Conservation (phyloP, 2,888 invertebrate genomes). For the Gymnoscelis rufifasciata region DNA sequence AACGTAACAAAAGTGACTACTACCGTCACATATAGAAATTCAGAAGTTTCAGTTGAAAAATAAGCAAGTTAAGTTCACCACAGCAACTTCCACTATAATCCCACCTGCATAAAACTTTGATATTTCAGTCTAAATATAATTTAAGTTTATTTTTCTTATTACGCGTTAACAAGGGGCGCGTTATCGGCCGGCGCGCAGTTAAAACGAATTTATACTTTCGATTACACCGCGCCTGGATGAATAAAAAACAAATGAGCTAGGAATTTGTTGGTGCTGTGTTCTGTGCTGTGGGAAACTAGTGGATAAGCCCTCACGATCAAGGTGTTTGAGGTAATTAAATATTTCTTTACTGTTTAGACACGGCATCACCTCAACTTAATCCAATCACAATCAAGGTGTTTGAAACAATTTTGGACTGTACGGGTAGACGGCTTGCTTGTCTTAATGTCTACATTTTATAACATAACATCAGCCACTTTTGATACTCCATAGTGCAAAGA, state of each 20-base stretch:
- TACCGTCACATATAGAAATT: neutral
- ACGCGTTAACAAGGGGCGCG: conserved; percentile 65
- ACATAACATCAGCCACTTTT: too few relatives aligned
- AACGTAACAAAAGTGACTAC: too few relatives aligned
- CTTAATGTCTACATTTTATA: too few relatives aligned
- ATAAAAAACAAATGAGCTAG: conserved; percentile 78
- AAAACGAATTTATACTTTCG: conserved; percentile 77
- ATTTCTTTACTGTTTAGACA: too few relatives aligned
- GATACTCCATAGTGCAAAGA: too few relatives aligned
- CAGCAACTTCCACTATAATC: neutral
- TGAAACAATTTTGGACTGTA: too few relatives aligned
- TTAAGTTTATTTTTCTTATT: conserved; percentile 75
- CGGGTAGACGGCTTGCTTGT: too few relatives aligned
- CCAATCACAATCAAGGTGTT: too few relatives aligned
- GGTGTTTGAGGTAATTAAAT: too few relatives aligned
- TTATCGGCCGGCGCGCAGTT: conserved; percentile 66
- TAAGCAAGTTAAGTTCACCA: neutral
- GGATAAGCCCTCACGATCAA: conserved; percentile 36
- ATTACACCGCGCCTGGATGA: conserved; percentile 66
- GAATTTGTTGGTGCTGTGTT: conserved; percentile 72
- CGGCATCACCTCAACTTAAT: too few relatives aligned
- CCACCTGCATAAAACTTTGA: conserved; percentile 44
- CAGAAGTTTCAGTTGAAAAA: neutral
- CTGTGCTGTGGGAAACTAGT: conserved; percentile 40
- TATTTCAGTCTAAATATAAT: conserved; percentile 63